phyloP scores from a whole-genome alignment of 2,113 vertebrate species.

The Zosterops pallidus region DNA sequence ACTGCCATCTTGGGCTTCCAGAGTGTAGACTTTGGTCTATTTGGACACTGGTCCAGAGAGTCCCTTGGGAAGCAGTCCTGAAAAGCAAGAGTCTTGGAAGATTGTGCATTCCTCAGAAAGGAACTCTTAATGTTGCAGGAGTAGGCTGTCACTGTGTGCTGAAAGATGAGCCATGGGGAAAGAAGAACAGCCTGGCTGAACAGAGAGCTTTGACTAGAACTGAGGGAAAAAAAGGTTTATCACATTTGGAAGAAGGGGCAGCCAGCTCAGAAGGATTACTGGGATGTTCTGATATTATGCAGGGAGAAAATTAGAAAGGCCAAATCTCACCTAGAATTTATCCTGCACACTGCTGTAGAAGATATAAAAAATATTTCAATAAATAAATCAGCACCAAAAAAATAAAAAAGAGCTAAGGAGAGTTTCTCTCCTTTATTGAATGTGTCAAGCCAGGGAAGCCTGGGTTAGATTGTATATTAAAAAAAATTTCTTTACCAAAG shows the following conservation, averaged over 20 bases:
- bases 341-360: neutral
- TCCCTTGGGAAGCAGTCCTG: neutral
- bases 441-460: neutral
- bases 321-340: neutral
- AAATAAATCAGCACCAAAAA: neutral
- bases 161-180: neutral
- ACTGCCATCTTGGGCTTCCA: neutral
- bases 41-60: neutral
- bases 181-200: neutral
- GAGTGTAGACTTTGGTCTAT: neutral
- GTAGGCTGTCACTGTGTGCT: neutral
- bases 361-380: neutral
- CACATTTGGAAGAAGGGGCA: neutral
- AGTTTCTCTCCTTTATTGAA: neutral
- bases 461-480: neutral
- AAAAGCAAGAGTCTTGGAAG: neutral
- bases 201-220: neutral
- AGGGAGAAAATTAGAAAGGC: neutral
- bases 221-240: neutral
- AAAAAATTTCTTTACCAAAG: neutral
- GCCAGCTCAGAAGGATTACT: neutral
- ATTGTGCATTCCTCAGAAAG: neutral
- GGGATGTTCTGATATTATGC: rapidly evolving
- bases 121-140: neutral
- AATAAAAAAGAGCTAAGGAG: neutral